A percentile compares a stretch with the other conserved stretches of the same genome.
Conservation (phyloP, 2,113 vertebrate genomes). For the Malurus cyaneus region DNA sequence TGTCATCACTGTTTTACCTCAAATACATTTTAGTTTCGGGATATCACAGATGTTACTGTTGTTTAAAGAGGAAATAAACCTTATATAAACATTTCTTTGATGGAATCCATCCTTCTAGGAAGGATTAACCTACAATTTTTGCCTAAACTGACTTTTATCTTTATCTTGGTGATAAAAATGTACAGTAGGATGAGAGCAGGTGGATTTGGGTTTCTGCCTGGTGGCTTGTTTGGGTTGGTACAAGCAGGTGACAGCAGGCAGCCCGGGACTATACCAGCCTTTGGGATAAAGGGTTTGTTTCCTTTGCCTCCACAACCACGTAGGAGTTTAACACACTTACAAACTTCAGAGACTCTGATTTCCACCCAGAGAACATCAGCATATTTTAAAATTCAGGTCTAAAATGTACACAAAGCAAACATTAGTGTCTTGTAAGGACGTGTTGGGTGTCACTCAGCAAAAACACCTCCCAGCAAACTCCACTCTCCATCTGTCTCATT, state of each 20-base stretch:
- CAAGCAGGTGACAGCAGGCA: background rate
- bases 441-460: background rate
- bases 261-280: background rate
- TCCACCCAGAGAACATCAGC: background rate
- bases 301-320: background rate
- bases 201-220: background rate
- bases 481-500: background rate
- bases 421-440: fast-evolving
- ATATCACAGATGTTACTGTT: background rate
- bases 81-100: background rate
- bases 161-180: background rate
- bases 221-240: background rate
- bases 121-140: background rate
- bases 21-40: background rate
- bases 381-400: background rate
- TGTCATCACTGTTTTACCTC: background rate
- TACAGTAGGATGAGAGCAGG: background rate
- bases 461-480: background rate
- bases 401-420: background rate
- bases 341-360: background rate
- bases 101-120: background rate
- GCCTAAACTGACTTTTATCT: background rate
- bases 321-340: too few relatives aligned
- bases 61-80: background rate
- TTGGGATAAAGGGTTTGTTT: background rate